phyloP scores from a whole-genome alignment of 2,888 invertebrate species.

The Trichopoda pennipes region DNA sequence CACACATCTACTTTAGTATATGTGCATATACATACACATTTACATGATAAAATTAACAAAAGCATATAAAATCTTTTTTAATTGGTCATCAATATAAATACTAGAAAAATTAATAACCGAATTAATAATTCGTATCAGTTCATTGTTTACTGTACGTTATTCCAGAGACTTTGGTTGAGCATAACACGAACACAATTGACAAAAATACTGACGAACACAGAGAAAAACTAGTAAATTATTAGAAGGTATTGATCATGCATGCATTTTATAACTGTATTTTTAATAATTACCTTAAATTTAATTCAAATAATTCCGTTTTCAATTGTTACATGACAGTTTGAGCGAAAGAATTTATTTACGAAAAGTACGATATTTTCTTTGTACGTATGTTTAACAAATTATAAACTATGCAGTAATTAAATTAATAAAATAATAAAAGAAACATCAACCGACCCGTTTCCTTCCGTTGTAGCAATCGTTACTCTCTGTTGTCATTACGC shows the following conservation, averaged over 20 bases:
- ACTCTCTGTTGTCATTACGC: conserved; percentile 58
- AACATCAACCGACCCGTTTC: conserved; percentile 51
- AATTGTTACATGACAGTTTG: conserved; percentile 55
- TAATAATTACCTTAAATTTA: conserved; percentile 51
- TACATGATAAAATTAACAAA: background rate
- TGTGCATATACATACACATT: background rate
- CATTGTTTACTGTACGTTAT: conserved; percentile 4
- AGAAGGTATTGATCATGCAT: conserved; percentile 8
- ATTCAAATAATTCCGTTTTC: conserved; percentile 38
- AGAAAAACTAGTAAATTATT: background rate
- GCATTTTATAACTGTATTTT: conserved; percentile 9
- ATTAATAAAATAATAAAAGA: conserved; percentile 41
- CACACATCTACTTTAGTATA: background rate
- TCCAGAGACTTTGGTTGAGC: conserved; percentile 11
- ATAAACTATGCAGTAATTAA: conserved; percentile 40
- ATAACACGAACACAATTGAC: background rate
- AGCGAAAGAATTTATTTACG: conserved; percentile 35
- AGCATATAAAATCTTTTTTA: background rate
- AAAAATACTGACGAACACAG: background rate
- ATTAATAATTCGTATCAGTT: conserved; percentile 13
- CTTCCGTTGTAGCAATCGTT: conserved; percentile 47
- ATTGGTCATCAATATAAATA: background rate
- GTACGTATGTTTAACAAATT: conserved; percentile 40
- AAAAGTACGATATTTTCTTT: conserved; percentile 24
- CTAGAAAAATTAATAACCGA: conserved; percentile 9